Percentiles rank a stretch among this genome's conserved stretches.
Evolutionary conservation across 2,888 invertebrate genomes (phyloP).

Genomic region (Polydrusus cervinus): DNA sequence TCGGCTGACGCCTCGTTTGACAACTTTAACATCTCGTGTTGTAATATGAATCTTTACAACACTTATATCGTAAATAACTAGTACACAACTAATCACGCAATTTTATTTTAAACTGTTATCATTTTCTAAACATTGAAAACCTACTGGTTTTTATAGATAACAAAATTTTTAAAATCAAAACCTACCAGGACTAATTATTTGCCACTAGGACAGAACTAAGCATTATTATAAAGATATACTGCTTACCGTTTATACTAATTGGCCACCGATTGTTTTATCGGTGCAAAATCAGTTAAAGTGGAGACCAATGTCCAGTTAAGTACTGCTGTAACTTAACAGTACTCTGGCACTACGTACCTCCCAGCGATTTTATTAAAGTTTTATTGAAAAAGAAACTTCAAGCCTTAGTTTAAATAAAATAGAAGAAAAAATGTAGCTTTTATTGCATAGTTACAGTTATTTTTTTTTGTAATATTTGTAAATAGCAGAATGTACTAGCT

Average conservation of each 20-base stretch:
- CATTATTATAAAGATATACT: conserved; percentile 34
- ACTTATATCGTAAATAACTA: too few relatives aligned
- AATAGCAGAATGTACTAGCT: too few relatives aligned
- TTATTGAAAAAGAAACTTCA: conserved; percentile 12
- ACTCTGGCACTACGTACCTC: conserved; percentile 13
- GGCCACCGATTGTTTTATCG: conserved; percentile 58
- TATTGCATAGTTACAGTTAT: too few relatives aligned
- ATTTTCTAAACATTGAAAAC: too few relatives aligned
- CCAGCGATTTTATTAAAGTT: conserved; percentile 37
- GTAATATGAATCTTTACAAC: too few relatives aligned
- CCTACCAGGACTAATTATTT: background rate
- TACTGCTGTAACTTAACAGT: conserved; percentile 37
- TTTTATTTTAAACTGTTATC: too few relatives aligned
- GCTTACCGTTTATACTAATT: conserved; percentile 53
- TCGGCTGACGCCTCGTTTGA: too few relatives aligned
- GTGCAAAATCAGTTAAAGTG: conserved; percentile 46
- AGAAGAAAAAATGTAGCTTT: background rate
- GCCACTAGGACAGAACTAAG: background rate
- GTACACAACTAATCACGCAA: too few relatives aligned
- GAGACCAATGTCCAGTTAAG: conserved; percentile 42
- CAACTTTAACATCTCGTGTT: too few relatives aligned
- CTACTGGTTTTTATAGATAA: too few relatives aligned
- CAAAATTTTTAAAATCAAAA: too few relatives aligned
- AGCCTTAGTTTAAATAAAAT: background rate
- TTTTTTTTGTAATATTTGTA: too few relatives aligned